Evolutionary conservation across 2,113 vertebrate genomes (phyloP), one percentile per base, ranked within the genome.

Genomic region (Zosterops borbonicus): DNA sequence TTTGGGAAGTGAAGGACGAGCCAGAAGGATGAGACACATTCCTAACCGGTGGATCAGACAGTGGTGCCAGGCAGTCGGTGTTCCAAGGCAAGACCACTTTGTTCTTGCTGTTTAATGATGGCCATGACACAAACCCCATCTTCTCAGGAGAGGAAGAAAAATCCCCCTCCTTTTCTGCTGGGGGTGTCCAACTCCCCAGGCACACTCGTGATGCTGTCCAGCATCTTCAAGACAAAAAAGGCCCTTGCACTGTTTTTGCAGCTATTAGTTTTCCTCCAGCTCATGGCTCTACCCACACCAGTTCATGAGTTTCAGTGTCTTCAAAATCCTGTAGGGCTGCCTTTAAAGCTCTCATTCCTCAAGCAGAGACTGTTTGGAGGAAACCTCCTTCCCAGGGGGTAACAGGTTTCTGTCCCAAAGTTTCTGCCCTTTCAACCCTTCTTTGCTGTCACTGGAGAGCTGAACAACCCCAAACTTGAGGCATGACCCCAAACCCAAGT

Each of bases 401-500:
- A 42, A 47, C 20, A 53, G 9, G 25, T 73, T 76, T 79, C 47
- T 41, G 6, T 18, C 23, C 23, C 17, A 7, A 7, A 17, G 4
- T 50, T 89, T 83, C 41, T 88, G 37, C 14, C 21, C 35, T 75
- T 87, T 49, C 53, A 41, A 23, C 6, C 3, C 6, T 73, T 21
- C 24, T 29, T 29, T 1, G 1, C 23, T 14, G 12, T 53, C 62
- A 47, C 37, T 0, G 0, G 27, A 22, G 39, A 78, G 42, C 31
- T 7, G 12, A 33, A 85, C 46, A 56, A 9, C 22, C 53, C 31
- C 62, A 88, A 25, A 24, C 4, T 62, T 44, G 65, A 85, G 62
- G 6, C 46, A 3, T 9, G 44, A 90, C 87, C 88, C 88, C 78
- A 76, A 85, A 65, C 31, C 22, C 65, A 64, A 91, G 53, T 2